phyloP scores from a whole-genome alignment of 2,113 vertebrate species.

The Chloropsis hardwickii region DNA sequence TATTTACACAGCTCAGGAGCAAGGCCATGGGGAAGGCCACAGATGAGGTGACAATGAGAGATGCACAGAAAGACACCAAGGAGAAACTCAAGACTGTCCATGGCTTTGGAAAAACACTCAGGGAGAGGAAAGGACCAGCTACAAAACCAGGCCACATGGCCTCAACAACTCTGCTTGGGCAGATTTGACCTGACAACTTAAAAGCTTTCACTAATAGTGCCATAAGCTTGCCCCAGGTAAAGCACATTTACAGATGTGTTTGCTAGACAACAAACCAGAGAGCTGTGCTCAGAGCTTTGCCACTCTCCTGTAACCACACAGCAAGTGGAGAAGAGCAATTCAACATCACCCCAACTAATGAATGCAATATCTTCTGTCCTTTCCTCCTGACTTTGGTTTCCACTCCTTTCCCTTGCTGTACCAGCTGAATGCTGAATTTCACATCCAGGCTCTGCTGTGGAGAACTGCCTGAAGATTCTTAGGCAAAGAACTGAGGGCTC shows the following conservation, averaged over 20 bases:
- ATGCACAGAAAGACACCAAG: not conserved
- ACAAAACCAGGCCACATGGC: not conserved
- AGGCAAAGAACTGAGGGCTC: not conserved
- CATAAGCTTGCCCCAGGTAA: not conserved
- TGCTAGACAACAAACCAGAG: not conserved
- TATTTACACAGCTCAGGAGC: not conserved
- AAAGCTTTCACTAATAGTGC: not conserved
- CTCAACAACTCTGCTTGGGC: not conserved
- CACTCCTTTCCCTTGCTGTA: not conserved
- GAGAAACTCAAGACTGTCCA: not conserved
- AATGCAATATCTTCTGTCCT: not conserved
- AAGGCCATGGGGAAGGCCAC: not conserved
- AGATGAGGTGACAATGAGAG: not conserved
- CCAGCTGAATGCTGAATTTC: not conserved
- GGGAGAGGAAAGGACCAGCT: not conserved
- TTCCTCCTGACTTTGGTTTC: not conserved
- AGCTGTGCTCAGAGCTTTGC: not conserved
- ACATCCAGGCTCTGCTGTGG: not conserved
- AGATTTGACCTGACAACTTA: not conserved
- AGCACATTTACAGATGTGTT: not conserved
- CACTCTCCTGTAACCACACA: not conserved
- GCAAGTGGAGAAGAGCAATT: not conserved
- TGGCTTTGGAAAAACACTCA: not conserved
- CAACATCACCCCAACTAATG: not conserved
- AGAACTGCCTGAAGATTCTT: not conserved